Base-by-base conservation (phyloP, 2,888 invertebrate species). In the Polyommatus iphigenia region DNA sequence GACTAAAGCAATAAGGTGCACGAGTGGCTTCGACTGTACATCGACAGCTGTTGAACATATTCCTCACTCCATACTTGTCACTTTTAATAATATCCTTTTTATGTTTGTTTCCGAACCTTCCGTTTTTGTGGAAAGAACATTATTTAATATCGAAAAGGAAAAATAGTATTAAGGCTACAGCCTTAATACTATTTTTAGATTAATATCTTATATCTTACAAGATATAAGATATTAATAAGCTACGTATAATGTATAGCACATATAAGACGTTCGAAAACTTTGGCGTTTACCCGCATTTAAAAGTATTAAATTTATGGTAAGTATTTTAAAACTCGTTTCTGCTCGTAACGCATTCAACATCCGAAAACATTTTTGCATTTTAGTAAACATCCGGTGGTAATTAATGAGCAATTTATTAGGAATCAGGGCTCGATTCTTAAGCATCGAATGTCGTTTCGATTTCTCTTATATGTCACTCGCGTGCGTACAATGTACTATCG, bases 71-170 rank as follows among this genome's bases (percentile, higher is more conserved):
- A 62, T 10, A 67, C 67, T 67, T 67, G 18, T 67, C 29, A 32
- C 67, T 32, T 67, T 67, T 67, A 67, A 32, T 67, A 67, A 67
- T 29, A 67, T 67, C 67, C 29, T 67, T 67, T 18, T 41, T 29
- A 29, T 67, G 15, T 67, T 67, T 67, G 15, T 32, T 62, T 24
- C 24, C 24, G 62, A 10, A 62, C 5, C 13, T 62, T 24, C 8
- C 20, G 59, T 59, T 62, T 62, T 62, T 62, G 3, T 50, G 13
- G 18, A 18, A 18, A 18, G 54, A 54, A 54, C 18, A 54, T 54
- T 15, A 15, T 50, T 50, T 18, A 18, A 54, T 54, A 54, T 54
- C 54, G 54, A 54, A 54, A 18, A 54, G 5, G 18, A 54, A 5
- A 15, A 46, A 46, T 46, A 13, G 10, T 46, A 46, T 10, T 46